Evolutionary conservation across 1,140 invertebrate genomes (phyloP).

Genomic region (Matsumurasca onukii): DNA sequence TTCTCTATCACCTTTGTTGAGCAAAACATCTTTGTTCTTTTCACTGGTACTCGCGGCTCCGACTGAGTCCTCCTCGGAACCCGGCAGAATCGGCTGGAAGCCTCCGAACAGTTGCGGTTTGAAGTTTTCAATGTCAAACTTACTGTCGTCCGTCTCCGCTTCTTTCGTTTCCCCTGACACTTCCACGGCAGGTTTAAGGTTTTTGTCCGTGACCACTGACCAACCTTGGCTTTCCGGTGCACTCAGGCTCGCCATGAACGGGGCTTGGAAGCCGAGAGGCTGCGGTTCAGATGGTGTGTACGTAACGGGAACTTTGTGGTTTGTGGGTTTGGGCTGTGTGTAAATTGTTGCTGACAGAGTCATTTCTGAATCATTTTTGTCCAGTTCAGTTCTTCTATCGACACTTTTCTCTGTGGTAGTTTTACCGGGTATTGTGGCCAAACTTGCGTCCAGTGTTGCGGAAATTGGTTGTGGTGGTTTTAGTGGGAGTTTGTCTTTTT

Average conservation of each 20-base stretch:
- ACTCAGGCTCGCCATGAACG: constrained; percentile 66
- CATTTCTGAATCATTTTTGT: constrained; percentile 44
- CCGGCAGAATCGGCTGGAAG: constrained; percentile 59
- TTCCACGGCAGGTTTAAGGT: constrained; percentile 34
- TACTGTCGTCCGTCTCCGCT: constrained; percentile 36
- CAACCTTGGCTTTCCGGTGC: constrained; percentile 59
- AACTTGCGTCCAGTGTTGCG: constrained; percentile 37
- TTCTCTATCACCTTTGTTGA: constrained; percentile 23
- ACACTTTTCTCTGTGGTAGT: constrained; percentile 20
- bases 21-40: constrained; percentile 15
- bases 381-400: constrained; percentile 28
- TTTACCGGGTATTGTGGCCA: constrained; percentile 28
- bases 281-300: constrained; percentile 43
- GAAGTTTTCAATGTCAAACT: constrained; percentile 65
- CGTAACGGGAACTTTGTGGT: constrained; percentile 31
- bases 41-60: not conserved
- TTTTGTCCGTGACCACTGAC: constrained; percentile 56
- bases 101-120: constrained; percentile 68
- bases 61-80: constrained; percentile 29
- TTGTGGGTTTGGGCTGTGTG: constrained; percentile 40
- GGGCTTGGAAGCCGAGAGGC: constrained; percentile 64
- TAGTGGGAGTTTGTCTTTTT: constrained; percentile 22
- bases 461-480: constrained; percentile 38
- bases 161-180: constrained; percentile 45
- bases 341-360: constrained; percentile 49